Conservation (phyloP, 2,113 vertebrate species). For the Brachypteracias leptosomus region DNA sequence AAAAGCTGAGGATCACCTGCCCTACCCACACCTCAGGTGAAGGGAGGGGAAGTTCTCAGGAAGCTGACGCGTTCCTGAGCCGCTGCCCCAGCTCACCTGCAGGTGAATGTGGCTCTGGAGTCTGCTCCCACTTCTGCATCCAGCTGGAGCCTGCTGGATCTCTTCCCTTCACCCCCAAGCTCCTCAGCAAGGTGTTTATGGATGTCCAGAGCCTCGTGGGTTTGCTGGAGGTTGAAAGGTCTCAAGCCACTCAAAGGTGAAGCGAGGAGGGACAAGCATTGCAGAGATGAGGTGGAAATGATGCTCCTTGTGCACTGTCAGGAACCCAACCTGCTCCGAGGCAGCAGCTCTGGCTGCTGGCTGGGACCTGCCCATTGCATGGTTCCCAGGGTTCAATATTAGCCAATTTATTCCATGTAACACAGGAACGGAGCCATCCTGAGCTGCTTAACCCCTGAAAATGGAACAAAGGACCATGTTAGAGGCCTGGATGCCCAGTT, state of each 20-base stretch:
- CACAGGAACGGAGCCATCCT: not conserved
- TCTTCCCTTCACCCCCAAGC: not conserved
- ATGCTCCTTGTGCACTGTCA: not conserved
- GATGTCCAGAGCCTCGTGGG: not conserved
- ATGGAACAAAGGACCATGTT: not conserved
- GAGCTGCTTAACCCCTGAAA: not conserved
- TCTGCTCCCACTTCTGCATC: too few relatives aligned
- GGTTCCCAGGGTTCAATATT: accelerated
- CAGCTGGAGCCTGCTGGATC: not conserved
- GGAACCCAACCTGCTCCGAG: not conserved
- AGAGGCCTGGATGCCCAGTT: too few relatives aligned
- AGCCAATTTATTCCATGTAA: not conserved
- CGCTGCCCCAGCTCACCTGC: not conserved
- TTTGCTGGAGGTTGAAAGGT: not conserved
- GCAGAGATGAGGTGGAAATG: not conserved
- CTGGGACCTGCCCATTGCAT: not conserved
- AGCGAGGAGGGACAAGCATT: not conserved
- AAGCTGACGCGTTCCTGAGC: not conserved
- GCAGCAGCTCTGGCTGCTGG: not conserved
- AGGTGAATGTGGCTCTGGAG: accelerated
- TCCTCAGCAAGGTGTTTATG: not conserved
- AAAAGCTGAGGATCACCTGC: not conserved
- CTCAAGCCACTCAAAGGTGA: not conserved
- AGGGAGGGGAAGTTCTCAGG: not conserved
- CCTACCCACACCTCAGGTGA: not conserved